Evolutionary conservation across 2,888 invertebrate species (phyloP).

Genomic region (Tiliacea aurago): DNA sequence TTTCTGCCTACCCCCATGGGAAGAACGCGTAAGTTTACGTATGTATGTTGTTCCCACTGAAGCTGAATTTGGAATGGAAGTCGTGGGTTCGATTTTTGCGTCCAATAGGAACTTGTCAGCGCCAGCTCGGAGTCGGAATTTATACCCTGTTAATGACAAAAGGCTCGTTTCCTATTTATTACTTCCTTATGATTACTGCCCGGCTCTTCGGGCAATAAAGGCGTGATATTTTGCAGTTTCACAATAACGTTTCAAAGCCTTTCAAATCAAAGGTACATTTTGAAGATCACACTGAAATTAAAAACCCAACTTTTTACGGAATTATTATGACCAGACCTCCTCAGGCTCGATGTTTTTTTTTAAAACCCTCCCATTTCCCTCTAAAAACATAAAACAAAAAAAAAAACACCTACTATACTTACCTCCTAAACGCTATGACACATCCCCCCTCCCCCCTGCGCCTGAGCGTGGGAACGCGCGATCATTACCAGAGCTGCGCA

Average conservation of each 20-base stretch:
- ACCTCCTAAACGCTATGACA: slow-evolving; percentile 56
- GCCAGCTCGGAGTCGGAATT: neutral
- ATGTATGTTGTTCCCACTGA: no score
- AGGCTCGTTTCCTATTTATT: neutral
- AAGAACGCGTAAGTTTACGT: no score
- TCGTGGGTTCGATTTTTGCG: neutral
- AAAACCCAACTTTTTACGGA: neutral
- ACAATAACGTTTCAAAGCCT: no score
- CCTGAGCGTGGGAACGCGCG: slow-evolving; percentile 58
- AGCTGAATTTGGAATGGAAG: neutral
- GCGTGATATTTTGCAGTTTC: neutral
- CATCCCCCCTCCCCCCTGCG: slow-evolving; percentile 12
- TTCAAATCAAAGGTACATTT: neutral
- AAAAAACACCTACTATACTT: slow-evolving; percentile 26
- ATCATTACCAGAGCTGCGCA: slow-evolving; percentile 62
- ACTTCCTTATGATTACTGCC: neutral
- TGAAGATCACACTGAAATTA: neutral
- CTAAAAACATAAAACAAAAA: neutral
- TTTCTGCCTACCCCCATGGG: no score
- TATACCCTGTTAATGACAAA: neutral
- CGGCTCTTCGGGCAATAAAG: neutral
- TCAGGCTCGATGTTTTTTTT: neutral
- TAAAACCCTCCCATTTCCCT: neutral
- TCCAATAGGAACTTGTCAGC: neutral
- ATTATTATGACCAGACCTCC: neutral